Evolutionary conservation across 2,113 vertebrate species (phyloP), one percentile per base, ranked within the genome.

Genomic region (Hippolais icterina): DNA sequence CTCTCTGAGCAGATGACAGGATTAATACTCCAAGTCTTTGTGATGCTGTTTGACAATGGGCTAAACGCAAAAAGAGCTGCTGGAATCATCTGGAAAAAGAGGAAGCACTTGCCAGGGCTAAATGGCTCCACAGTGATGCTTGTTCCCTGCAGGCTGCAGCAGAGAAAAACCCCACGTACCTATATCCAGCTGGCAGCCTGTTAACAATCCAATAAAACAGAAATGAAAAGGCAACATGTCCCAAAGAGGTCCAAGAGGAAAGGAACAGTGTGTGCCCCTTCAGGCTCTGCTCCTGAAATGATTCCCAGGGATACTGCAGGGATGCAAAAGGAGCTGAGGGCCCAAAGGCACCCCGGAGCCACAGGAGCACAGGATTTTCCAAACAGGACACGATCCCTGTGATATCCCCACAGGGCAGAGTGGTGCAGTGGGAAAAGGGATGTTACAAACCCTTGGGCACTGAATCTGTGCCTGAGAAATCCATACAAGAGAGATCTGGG

Each of bases 41-140:
- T 93, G 85, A 19, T 0, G 3, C 52, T 39, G 16, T 27, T 12
- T 2, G n/a, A 96, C 95, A 96, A 95, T 61, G 37, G 90, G 64
- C 68, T 88, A 3, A 75, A 81, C 83, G 92, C 89, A 87, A 46
- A 93, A 83, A 79, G 90, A 86, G 69, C 90, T 93, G 84, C 96
- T 97, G 84, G 96, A 94, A 97, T 91, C 56, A 89, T 94, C 96
- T 93, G 88, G 96, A 93, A 96, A 90, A 93, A 90, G n/a, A 75
- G 83, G 76, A 81, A 94, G 85, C 90, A 59, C 64, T 47, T 94
- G 92, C 94, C 90, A 95, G 92, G 89, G 65, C 80, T 91, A 46
- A 92, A 91, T 5, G 52, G 89, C 60, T 91, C 44, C 77, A n/a
- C 2, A 23, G 63, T 17, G 92, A 9, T 65, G 66, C 49, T 28